Evolutionary conservation across 92 coral and sea anemone genomes (phyloP), one percentile per base, ranked within the genome.

Genomic region (Siderastrea siderea): DNA sequence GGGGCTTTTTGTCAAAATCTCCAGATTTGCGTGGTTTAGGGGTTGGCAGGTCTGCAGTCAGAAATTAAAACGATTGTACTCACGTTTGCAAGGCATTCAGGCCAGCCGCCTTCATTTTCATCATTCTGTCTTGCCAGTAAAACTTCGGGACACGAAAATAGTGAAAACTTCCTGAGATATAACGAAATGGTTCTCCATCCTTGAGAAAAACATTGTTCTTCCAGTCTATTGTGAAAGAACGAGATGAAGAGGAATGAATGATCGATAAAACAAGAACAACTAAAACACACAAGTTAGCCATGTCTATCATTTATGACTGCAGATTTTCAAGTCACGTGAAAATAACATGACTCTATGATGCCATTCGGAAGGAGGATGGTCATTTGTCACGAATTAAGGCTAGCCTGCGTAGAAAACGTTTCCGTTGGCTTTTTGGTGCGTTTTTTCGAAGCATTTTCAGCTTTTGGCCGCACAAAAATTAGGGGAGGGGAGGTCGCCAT

Each of bases 101-200:
- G 15, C 99, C 99, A 1, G 94, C 92, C 16, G 93, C 94, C 73
- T 89, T 93, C 94, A 96, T 96, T 80, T 96, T 96, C 85, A 82
- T 62, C 82, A 96, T 59, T 63, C 99, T 90, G 80, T 96, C 99
- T 73, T 86, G 81, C 99, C 99, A 96, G 79, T 94, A 91, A 83
- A 68, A 68, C 10, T 84, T 81, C 47, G 99, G 94, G 54, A 94
- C 92, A 54, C 99, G 84, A 79, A 90, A 93, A 72, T 96, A 96
- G 16, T 91, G 93, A 62, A 96, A 74, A 46, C 98, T 95, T n/a
- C 98, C 99, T 44, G 99, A 94, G 26, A 96, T 92, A 84, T 96
- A 96, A 62, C 99, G 96, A 84, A 96, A 96, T 14, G 99, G 98
- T 80, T 93, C 80, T 10, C 99, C 98, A 94, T 96, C 99, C 84